Evolutionary conservation across 2,113 vertebrate species (phyloP), one percentile per base, ranked within the genome.

Genomic region (Tragelaphus scriptus): DNA sequence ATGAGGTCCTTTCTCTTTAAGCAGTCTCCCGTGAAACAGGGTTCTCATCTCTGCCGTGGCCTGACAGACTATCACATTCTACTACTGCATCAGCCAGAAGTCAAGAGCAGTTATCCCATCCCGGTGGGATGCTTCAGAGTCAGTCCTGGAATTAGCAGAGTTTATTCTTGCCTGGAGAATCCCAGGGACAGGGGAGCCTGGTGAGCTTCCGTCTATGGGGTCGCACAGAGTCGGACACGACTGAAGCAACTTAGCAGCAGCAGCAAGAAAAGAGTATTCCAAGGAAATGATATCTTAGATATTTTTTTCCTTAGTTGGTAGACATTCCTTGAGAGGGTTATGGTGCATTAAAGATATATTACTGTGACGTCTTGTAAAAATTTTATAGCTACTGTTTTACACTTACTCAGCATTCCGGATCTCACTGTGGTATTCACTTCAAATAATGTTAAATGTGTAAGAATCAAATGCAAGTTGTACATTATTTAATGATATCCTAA

Each of bases 311-410:
- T 25, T 5, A 40, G 36, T 16, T 55, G 15, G 23, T 8, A 61
- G 47, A 53, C 88, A 36, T 81, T 82, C 87, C 75, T 71, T 40
- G 32, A 49, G 88, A 91, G 79, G 90, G 84, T 44, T 80, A 63
- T 65, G 85, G 92, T 32, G 1, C 26, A 30, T 94, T 82, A 71
- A 55, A 49, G 58, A 75, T 55, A 10, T 12, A 36, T 87, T 26
- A 49, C 84, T 51, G 91, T 56, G 91, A 88, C 49, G 5, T 91
- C 89, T 90, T 56, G 71, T 95, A 91, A 93, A 93, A 93, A 61
- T 32, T 77, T 94, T 51, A 90, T 12, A 90, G 91, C 95, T 80
- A 49, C 93, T 0, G 63, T 91, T 85, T 92, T 47, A 71, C 25
- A 71, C 93, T 59, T 47, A 28, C 6, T 61, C 68, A 40, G 56